phyloP scores from a whole-genome alignment of 2,888 invertebrate genomes.

The Agrochola macilenta region DNA sequence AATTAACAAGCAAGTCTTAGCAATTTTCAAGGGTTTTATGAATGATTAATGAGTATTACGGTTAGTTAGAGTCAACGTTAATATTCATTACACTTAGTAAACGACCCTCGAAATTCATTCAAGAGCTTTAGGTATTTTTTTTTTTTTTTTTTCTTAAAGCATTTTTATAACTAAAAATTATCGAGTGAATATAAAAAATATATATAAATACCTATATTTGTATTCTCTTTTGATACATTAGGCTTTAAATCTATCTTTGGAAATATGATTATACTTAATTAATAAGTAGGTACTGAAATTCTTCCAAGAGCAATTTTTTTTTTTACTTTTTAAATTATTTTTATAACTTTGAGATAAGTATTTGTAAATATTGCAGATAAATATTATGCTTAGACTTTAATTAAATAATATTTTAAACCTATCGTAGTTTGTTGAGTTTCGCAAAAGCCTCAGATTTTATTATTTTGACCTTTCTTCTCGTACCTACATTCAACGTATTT shows the following conservation, averaged over 20 bases:
- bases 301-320: too few species aligned
- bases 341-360: background rate
- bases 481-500: conserved; percentile 1
- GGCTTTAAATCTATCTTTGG: background rate
- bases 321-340: too few species aligned
- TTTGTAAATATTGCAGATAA: too few species aligned
- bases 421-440: background rate
- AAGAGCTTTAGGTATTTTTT: too few species aligned
- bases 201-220: too few species aligned
- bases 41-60: conserved; percentile 42
- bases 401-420: background rate
- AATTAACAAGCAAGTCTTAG: conserved; percentile 4
- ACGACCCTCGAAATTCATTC: conserved; percentile 15
- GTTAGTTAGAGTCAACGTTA: conserved; percentile 26
- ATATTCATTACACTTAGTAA: conserved; percentile 47
- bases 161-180: background rate
- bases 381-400: too few species aligned
- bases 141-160: background rate
- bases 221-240: too few species aligned
- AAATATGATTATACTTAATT: too few species aligned
- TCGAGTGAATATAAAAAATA: too few species aligned
- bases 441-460: background rate
- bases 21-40: conserved; percentile 14
- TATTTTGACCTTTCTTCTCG: conserved; percentile 3
- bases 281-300: too few species aligned